Evolutionary conservation across 1,140 invertebrate species (phyloP).

Genomic region (Tribolium castaneum): DNA sequence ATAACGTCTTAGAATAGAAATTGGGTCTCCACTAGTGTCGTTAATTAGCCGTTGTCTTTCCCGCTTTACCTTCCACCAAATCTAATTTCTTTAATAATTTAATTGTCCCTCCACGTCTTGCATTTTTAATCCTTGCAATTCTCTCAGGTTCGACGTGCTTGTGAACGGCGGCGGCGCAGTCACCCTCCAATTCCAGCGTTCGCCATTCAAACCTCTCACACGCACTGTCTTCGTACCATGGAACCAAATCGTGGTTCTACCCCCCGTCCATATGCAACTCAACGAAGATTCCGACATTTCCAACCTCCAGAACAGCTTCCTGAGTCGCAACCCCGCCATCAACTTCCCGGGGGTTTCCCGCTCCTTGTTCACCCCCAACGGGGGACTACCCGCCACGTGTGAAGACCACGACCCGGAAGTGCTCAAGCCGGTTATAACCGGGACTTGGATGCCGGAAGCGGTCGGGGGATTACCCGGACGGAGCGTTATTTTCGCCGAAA

Average conservation of each 20-base stretch:
- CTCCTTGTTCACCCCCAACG: slow-evolving; percentile 67
- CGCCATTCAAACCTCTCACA: slow-evolving; percentile 87
- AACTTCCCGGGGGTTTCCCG: slow-evolving; percentile 73
- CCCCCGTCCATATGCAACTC: slow-evolving; percentile 87
- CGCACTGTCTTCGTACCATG: slow-evolving; percentile 93
- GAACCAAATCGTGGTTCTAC: slow-evolving; percentile 94
- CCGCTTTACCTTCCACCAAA: slow-evolving; percentile 14
- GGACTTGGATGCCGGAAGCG: slow-evolving; percentile 86
- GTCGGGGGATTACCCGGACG: slow-evolving; percentile 84
- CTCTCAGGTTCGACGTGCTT: slow-evolving; percentile 93
- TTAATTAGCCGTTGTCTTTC: slow-evolving; percentile 36
- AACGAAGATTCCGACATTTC: slow-evolving; percentile 77
- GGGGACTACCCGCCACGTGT: slow-evolving; percentile 73
- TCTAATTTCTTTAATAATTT: slow-evolving; percentile 46
- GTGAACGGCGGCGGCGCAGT: slow-evolving; percentile 99
- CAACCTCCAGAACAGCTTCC: slow-evolving; percentile 61
- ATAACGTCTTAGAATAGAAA: slow-evolving; percentile 18
- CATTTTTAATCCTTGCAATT: slow-evolving; percentile 41
- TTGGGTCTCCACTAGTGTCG: slow-evolving; percentile 16
- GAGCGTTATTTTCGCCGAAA: slow-evolving; percentile 87
- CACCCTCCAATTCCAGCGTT: slow-evolving; percentile 94
- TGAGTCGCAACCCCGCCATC: slow-evolving; percentile 64
- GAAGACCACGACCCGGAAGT: slow-evolving; percentile 87
- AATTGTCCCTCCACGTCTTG: slow-evolving; percentile 40
- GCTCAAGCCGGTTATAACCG: slow-evolving; percentile 83